A percentile compares a stretch with the other conserved stretches of the same genome.
phyloP scores from a whole-genome alignment of 1,140 invertebrate genomes.

The Sipha flava region DNA sequence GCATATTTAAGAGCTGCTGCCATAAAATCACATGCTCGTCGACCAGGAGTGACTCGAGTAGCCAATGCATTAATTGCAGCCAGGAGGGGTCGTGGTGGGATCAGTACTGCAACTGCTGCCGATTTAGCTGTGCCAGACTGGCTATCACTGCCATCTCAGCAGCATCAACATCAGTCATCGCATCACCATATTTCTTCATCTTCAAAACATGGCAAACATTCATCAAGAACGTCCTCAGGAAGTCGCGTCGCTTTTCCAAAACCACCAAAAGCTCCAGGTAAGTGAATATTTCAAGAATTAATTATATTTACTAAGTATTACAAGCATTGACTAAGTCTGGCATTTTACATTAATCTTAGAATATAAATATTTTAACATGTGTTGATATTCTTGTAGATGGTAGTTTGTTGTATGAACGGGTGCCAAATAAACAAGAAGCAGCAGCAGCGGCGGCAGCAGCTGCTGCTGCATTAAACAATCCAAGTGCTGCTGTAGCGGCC shows the following conservation, averaged over 20 bases:
- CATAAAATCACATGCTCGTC: conserved; percentile 34
- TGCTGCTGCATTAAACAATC: conserved; percentile 51
- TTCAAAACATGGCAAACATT: neutral
- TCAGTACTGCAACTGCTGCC: neutral
- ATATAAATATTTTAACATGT: neutral
- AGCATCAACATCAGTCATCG: neutral
- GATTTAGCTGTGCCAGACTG: conserved; percentile 62
- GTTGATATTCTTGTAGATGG: conserved; percentile 53
- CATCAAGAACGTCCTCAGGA: conserved; percentile 56
- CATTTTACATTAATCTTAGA: neutral
- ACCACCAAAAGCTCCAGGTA: conserved; percentile 71
- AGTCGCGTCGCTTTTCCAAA: conserved; percentile 74
- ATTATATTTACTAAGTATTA: too few relatives aligned
- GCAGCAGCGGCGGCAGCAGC: conserved; percentile 57
- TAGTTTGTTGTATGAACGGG: conserved; percentile 71
- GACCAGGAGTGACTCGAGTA: conserved; percentile 66
- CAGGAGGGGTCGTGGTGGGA: neutral
- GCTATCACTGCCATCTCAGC: conserved; percentile 51
- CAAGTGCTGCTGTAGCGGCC: conserved; percentile 41
- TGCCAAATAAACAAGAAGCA: conserved; percentile 58
- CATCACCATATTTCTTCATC: neutral
- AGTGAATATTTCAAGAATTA: neutral
- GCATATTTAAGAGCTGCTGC: neutral
- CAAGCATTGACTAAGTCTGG: too few relatives aligned
- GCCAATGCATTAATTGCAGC: conserved; percentile 59